Base-by-base conservation (phyloP, 2,113 vertebrate genomes). In the Synodontis membranacea region DNA sequence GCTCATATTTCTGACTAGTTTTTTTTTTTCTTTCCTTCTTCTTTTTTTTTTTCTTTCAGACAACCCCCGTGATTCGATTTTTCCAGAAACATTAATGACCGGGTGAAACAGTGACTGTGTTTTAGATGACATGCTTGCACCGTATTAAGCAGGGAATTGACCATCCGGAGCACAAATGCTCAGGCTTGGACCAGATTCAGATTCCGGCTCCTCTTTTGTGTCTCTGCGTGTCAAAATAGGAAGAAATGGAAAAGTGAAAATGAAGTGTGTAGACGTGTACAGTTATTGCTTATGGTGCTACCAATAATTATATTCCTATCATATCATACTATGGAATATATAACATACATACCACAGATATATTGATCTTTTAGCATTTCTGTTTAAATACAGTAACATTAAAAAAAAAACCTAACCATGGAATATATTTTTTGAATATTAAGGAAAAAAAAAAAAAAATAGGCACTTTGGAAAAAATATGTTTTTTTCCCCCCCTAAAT, bases 151-250 rank as follows among this genome's bases (percentile, higher is more conserved):
- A 48, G 66, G 31, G 34, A 82, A 80, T 85, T 88, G 56, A 44
- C 79, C 79, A 31, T 74, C 62, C 66, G 3, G 64, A 75, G 44
- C 75, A 54, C 82, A 56, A 86, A 62, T 37, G 64, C 82, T 78
- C n/a, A 25, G 3, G 15, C 82, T 84, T 85, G 83, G 82, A 80
- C n/a, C n/a, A 5, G 1, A 46, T 79, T 86, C 81, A 70, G 84
- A 83, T 86, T 83, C 81, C 12, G 46, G 58, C 50, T 82, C 76
- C 85, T 90, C 64, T 88, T 88, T 85, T 91, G n/a, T 15, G 76
- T 79, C 37, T 72, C 9, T 78, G 31, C 81, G 74, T 85, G 17
- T 81, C 5, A 25, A 44, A 68, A 68, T 72, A 58, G 78, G 78
- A 88, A 31, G 39, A 82, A 54, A 75, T 70, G 68, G 58, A n/a